These are phyloP conservation scores for Denticeps clupeoides DNA, from an alignment of 2,797 vertebrate species.

Conservation along the genomic window DNA sequence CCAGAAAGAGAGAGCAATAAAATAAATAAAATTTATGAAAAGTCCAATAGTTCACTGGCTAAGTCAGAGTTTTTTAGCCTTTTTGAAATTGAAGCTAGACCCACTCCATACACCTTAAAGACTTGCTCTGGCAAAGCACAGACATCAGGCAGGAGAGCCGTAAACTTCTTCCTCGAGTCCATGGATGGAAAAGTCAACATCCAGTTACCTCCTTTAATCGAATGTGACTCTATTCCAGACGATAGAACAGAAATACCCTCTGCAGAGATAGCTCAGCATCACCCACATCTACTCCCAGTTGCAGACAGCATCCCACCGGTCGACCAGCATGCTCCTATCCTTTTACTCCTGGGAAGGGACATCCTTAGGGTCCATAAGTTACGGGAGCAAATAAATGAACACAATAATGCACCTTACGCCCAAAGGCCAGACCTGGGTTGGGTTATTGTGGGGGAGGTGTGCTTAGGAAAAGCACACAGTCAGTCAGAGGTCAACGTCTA, in stretches of 20 bases:
- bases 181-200: neutral
- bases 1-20: neutral
- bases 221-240: neutral
- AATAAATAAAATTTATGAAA: neutral
- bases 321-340: neutral
- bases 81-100: neutral
- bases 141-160: neutral
- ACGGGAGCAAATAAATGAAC: no score
- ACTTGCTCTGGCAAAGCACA: neutral
- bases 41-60: neutral
- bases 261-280: neutral
- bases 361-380: conserved; percentile 9
- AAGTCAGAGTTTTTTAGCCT: neutral
- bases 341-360: neutral
- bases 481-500: neutral
- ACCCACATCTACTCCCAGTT: neutral
- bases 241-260: neutral
- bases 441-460: neutral
- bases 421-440: no score
- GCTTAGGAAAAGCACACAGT: neutral
- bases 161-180: neutral
- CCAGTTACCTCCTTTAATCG: neutral
- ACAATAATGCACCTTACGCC: no score
- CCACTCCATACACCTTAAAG: neutral
- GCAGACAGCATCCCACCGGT: no score